phyloP scores from a whole-genome alignment of 2,797 vertebrate genomes.

The Syndactyla subalaris region DNA sequence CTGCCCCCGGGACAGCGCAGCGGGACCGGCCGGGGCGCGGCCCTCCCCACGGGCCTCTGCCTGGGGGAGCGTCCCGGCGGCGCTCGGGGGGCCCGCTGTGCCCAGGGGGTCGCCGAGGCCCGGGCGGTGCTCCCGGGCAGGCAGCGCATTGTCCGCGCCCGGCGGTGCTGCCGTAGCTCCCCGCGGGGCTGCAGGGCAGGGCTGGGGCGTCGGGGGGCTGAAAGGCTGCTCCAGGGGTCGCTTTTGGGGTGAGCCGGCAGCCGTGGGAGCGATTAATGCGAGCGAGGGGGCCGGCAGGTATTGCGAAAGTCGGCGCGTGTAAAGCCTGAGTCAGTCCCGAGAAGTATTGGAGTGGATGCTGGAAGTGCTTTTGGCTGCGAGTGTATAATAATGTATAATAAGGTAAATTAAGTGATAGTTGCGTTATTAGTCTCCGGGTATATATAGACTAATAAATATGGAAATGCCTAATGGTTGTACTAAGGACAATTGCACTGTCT shows the following conservation, averaged over 20 bases:
- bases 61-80: not conserved
- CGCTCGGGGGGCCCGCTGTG: not conserved
- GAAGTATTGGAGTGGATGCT: not conserved
- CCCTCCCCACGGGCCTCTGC: not conserved
- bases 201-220: not conserved
- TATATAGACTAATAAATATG: constrained; percentile 11
- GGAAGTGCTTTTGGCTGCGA: constrained; percentile 3
- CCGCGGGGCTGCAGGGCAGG: no score
- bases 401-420: constrained; percentile 2
- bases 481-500: not conserved
- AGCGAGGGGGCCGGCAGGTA: not conserved
- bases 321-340: constrained; percentile 1
- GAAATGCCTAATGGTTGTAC: not conserved
- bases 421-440: not conserved
- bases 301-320: constrained; percentile 34
- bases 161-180: not conserved
- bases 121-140: not conserved
- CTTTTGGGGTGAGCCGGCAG: not conserved
- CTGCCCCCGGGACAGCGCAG: not conserved
- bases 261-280: not conserved
- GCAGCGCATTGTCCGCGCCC: not conserved
- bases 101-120: not conserved
- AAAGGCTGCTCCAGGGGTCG: not conserved
- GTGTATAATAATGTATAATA: not conserved
- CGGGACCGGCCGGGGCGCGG: not conserved